Evolutionary conservation across 2,113 vertebrate species (phyloP), one percentile per base, ranked within the genome.

Genomic region (Xiphophorus hellerii): DNA sequence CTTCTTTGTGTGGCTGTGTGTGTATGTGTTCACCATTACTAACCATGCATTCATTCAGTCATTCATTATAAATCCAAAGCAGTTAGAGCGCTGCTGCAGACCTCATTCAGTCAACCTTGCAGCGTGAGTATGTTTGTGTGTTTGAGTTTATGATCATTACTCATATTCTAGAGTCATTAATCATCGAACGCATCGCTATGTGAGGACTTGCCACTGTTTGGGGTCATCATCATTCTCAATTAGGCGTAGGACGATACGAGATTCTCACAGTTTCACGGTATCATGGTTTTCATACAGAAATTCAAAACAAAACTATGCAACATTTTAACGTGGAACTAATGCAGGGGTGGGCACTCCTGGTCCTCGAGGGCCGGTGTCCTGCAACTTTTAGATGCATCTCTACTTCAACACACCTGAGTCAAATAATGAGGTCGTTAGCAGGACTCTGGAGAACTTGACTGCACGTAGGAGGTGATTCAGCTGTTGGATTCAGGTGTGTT

Each of bases 21-120:
- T 73, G 71, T 73, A 20, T 73, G n/a, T 76, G 68, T 76, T 72
- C 73, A 42, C 83, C 8, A 33, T 85, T 77, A 69, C 63, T 77
- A 69, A 93, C 90, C 91, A 91, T 90, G 88, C 89, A 76, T n/a
- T 58, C 51, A n/a, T 25, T 54, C 89, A 76, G 9, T 54, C 86
- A 89, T 88, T 89, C 83, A 82, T 76, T 86, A 85, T 79, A 77
- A 73, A 81, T 78, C 73, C 60, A 74, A 81, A 84, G 84, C 88
- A 84, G 83, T 79, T 85, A 71, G 71, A 85, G 80, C 69, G 72
- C 60, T 71, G 77, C 84, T 68, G 76, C 80, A 84, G 78, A 84
- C 81, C 84, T 88, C 84, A 90, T 92, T 86, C 86, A 66, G 75
- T 74, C 73, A 74, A 25, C 80, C 65, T 82, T 77, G 7, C 3